Conservation (phyloP, 2,888 invertebrate species). For the Choreutis nemorana region DNA sequence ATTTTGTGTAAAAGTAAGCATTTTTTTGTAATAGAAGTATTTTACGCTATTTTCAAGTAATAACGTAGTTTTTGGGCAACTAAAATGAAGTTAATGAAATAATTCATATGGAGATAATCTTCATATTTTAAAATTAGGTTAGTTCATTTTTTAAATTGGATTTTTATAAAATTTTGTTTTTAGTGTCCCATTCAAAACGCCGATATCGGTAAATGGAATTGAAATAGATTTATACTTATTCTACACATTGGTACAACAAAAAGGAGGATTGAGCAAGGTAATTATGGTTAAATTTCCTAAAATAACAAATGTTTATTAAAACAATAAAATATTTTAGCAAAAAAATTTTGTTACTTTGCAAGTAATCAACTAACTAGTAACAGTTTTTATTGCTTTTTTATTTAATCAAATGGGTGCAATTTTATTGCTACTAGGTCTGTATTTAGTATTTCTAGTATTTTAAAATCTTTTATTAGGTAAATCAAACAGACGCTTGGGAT, state of each 20-base stretch:
- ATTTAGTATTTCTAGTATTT: not conserved
- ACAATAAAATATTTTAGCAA: no score
- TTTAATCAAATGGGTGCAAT: not conserved
- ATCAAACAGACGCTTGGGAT: slow-evolving; percentile 89
- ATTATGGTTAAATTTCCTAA: slow-evolving; percentile 20
- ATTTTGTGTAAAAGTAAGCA: no score
- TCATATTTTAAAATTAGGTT: no score
- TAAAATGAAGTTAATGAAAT: no score
- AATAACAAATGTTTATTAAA: no score
- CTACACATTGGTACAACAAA: slow-evolving; percentile 89
- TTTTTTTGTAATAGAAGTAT: no score
- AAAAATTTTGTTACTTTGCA: no score
- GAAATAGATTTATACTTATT: slow-evolving; percentile 92
- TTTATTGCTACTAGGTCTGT: not conserved
- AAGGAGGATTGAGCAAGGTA: slow-evolving; percentile 96
- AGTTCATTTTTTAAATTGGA: slow-evolving; percentile 5
- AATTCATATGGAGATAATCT: no score
- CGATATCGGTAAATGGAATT: slow-evolving; percentile 86
- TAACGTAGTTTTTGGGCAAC: no score
- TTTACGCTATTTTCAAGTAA: no score
- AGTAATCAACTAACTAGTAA: not conserved
- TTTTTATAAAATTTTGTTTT: slow-evolving; percentile 47
- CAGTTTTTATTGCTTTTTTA: not conserved
- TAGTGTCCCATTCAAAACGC: slow-evolving; percentile 68
- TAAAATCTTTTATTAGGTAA: slow-evolving; percentile 68